A percentile compares a stretch with the other conserved stretches of the same genome.
phyloP scores from a whole-genome alignment of 1,140 invertebrate genomes.

The Diorhabda carinulata region DNA sequence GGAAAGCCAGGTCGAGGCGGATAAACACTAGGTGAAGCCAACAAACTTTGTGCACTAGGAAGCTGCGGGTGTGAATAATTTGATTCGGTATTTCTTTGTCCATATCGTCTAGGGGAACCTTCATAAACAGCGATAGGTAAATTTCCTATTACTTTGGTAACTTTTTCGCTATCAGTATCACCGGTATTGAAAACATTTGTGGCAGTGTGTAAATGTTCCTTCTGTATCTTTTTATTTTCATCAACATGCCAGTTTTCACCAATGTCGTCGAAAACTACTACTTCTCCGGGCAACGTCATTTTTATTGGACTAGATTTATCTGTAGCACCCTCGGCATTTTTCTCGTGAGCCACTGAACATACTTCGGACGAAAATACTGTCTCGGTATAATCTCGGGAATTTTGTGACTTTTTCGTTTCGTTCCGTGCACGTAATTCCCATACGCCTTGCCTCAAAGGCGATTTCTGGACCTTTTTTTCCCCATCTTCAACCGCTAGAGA shows the following conservation, averaged over 20 bases:
- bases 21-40: slow-evolving; percentile 63
- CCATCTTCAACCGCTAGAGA: slow-evolving; percentile 50
- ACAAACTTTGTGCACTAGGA: slow-evolving; percentile 56
- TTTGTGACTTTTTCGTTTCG: slow-evolving; percentile 53
- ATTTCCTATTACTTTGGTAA: slow-evolving; percentile 78
- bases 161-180: slow-evolving; percentile 55
- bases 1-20: slow-evolving; percentile 70
- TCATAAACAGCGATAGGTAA: slow-evolving; percentile 88
- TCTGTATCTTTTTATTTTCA: slow-evolving; percentile 29
- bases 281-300: slow-evolving; percentile 56
- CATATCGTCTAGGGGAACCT: slow-evolving; percentile 83
- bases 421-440: slow-evolving; percentile 60
- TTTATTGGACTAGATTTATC: slow-evolving; percentile 45
- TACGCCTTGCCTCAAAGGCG: slow-evolving; percentile 56
- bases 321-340: slow-evolving; percentile 26
- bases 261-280: slow-evolving; percentile 80
- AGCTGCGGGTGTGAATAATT: slow-evolving; percentile 49
- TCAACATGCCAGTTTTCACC: slow-evolving; percentile 66
- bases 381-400: slow-evolving; percentile 57
- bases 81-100: slow-evolving; percentile 49
- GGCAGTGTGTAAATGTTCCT: slow-evolving; percentile 34
- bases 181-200: slow-evolving; percentile 32
- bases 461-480: slow-evolving; percentile 57
- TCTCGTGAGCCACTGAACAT: slow-evolving; percentile 51
- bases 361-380: slow-evolving; percentile 63